Evolutionary conservation across 1,140 invertebrate species (phyloP).

Genomic region (Drosophila nigromelanica): DNA sequence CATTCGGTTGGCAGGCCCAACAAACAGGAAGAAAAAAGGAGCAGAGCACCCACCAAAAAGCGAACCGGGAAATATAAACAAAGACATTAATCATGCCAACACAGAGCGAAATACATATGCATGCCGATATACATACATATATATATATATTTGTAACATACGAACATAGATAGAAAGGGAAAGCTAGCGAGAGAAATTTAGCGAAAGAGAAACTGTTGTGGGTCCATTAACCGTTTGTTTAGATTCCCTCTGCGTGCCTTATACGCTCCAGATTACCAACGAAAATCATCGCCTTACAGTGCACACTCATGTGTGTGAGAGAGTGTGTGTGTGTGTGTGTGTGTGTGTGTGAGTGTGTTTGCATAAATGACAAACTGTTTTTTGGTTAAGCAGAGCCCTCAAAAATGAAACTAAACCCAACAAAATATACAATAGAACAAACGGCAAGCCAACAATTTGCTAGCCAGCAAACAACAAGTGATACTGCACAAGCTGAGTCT

Average conservation of each 20-base stretch:
- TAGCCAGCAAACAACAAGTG: not conserved
- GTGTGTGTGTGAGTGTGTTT: conserved; percentile 34
- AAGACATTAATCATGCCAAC: conserved; percentile 78
- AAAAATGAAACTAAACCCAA: conserved; percentile 33
- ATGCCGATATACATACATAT: conserved; percentile 15
- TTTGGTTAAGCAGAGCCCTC: conserved; percentile 46
- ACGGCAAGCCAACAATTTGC: conserved; percentile 30
- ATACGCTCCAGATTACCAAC: conserved; percentile 50
- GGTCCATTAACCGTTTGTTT: conserved; percentile 45
- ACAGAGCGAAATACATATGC: no score
- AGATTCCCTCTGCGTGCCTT: conserved; percentile 11
- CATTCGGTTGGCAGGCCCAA: conserved; percentile 54
- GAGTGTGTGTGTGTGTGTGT: conserved; percentile 3
- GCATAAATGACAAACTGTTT: conserved; percentile 68
- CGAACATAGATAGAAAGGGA: conserved; percentile 23
- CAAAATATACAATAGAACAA: conserved; percentile 7
- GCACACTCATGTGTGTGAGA: conserved; percentile 5
- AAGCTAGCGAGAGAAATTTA: conserved; percentile 6
- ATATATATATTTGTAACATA: not conserved
- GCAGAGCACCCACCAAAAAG: conserved; percentile 34
- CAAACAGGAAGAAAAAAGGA: conserved; percentile 7
- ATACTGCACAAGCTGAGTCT: not conserved
- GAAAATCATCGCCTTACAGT: conserved; percentile 44
- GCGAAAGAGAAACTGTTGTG: conserved; percentile 16
- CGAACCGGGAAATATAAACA: conserved; percentile 74